A percentile compares a stretch with the other conserved stretches of the same genome.
Conservation (phyloP, 2,113 vertebrate genomes). For the Equus quagga region DNA sequence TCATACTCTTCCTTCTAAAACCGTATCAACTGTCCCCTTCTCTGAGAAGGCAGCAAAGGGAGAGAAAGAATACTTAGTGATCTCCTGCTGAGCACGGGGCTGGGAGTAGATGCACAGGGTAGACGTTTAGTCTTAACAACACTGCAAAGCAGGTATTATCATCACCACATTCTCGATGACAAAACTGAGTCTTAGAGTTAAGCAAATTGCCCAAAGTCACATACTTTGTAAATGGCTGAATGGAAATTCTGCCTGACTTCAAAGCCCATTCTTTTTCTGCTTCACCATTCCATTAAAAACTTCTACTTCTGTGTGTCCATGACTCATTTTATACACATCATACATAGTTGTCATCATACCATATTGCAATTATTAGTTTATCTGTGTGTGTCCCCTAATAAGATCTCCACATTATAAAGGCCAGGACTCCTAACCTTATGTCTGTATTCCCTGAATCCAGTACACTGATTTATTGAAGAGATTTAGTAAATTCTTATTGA, state of each 20-base stretch:
- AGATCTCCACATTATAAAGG: background rate
- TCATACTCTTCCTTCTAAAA: background rate
- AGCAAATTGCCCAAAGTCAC: background rate
- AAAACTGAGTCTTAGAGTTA: background rate
- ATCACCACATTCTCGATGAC: background rate
- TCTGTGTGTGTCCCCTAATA: rapidly evolving
- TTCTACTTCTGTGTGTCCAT: background rate
- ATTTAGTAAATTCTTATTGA: background rate
- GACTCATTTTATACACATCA: background rate
- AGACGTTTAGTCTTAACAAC: background rate
- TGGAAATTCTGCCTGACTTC: background rate
- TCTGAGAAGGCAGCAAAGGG: background rate
- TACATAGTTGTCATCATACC: background rate
- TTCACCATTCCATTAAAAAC: background rate
- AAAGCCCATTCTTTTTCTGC: background rate
- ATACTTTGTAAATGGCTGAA: background rate
- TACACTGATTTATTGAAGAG: background rate
- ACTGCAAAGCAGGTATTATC: background rate
- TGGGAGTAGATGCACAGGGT: background rate
- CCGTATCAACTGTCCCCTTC: background rate
- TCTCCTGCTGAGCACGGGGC: background rate
- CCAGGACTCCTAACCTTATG: background rate
- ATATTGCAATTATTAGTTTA: background rate
- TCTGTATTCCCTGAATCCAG: background rate
- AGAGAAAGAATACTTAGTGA: background rate